Evolutionary conservation across 92 coral and sea anemone genomes (phyloP).

Genomic region (Hydrozoanthus gracilis): DNA sequence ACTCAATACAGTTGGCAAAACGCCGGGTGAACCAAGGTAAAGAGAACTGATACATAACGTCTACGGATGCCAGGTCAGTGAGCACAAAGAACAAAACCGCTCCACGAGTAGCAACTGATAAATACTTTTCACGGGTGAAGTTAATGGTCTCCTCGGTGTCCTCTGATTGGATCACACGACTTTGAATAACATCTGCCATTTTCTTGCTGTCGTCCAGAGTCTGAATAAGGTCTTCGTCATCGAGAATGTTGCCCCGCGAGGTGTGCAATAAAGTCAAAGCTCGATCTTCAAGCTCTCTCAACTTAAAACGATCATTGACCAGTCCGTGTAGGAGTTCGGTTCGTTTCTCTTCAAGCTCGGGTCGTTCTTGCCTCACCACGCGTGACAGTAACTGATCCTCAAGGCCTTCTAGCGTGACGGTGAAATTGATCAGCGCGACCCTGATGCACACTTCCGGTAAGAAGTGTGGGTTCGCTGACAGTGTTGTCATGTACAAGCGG

Average conservation of each 20-base stretch:
- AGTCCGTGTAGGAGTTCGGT: slow-evolving; percentile 71
- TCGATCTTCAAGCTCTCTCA: slow-evolving; percentile 90
- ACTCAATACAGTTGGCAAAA: slow-evolving; percentile 81
- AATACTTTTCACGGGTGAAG: slow-evolving; percentile 82
- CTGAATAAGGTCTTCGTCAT: slow-evolving; percentile 89
- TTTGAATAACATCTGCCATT: slow-evolving; percentile 89
- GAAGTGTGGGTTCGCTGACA: slow-evolving; percentile 93
- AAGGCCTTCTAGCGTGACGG: slow-evolving; percentile 95
- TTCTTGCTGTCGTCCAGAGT: slow-evolving; percentile 94
- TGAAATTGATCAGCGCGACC: slow-evolving; percentile 91
- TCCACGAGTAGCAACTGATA: slow-evolving; percentile 92
- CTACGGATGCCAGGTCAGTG: slow-evolving; percentile 81
- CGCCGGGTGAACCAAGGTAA: slow-evolving; percentile 88
- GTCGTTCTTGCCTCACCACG: slow-evolving; percentile 87
- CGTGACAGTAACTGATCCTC: slow-evolving; percentile 97
- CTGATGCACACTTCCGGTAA: slow-evolving; percentile 94
- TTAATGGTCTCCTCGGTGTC: slow-evolving; percentile 79
- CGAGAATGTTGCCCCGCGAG: slow-evolving; percentile 93
- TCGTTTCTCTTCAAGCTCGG: slow-evolving; percentile 82
- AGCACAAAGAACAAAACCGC: slow-evolving; percentile 91
- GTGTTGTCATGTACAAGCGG: slow-evolving; percentile 91
- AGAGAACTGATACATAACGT: slow-evolving; percentile 97
- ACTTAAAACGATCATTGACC: slow-evolving; percentile 85
- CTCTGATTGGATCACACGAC: slow-evolving; percentile 87
- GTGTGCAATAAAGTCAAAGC: slow-evolving; percentile 81